A percentile compares a stretch with the other conserved stretches of the same genome.
phyloP scores from a whole-genome alignment of 1,140 invertebrate species.

The Magallana gigas region DNA sequence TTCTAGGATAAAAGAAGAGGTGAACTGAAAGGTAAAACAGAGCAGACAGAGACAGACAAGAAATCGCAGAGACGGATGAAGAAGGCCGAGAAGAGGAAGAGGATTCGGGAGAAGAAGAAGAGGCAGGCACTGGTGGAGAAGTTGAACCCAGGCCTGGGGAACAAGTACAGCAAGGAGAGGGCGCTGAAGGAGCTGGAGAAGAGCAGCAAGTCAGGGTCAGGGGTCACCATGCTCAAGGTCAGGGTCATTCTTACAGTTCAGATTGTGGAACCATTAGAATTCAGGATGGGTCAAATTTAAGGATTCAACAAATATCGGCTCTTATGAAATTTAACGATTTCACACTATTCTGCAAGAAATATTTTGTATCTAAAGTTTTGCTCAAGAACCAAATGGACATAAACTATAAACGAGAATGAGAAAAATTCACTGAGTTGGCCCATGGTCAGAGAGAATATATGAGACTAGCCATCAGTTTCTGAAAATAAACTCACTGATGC shows the following conservation, averaged over 20 bases:
- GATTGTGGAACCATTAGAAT: too few species aligned
- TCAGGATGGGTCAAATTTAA: too few species aligned
- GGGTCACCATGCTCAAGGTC: conserved; percentile 74
- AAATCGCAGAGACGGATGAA: conserved; percentile 93
- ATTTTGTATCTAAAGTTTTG: too few species aligned
- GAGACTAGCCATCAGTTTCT: too few species aligned
- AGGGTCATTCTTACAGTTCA: neutral
- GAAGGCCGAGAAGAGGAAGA: conserved; percentile 81
- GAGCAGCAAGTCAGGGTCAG: conserved; percentile 64
- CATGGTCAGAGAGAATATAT: too few species aligned
- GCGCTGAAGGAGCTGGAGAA: conserved; percentile 81
- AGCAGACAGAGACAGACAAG: conserved; percentile 91
- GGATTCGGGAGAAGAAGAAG: conserved; percentile 65
- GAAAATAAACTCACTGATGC: too few species aligned
- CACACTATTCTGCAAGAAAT: too few species aligned
- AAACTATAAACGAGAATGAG: too few species aligned
- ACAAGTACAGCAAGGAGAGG: conserved; percentile 83
- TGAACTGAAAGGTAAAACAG: conserved; percentile 88
- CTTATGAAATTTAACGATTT: too few species aligned
- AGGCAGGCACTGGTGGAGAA: conserved; percentile 70
- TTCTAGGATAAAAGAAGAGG: conserved; percentile 85
- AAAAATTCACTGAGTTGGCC: too few species aligned
- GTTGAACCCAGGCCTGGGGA: conserved; percentile 81
- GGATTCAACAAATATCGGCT: too few species aligned
- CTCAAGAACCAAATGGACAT: too few species aligned